Conservation (phyloP, 1,140 invertebrate genomes). For the Rhizoglyphus robini region DNA sequence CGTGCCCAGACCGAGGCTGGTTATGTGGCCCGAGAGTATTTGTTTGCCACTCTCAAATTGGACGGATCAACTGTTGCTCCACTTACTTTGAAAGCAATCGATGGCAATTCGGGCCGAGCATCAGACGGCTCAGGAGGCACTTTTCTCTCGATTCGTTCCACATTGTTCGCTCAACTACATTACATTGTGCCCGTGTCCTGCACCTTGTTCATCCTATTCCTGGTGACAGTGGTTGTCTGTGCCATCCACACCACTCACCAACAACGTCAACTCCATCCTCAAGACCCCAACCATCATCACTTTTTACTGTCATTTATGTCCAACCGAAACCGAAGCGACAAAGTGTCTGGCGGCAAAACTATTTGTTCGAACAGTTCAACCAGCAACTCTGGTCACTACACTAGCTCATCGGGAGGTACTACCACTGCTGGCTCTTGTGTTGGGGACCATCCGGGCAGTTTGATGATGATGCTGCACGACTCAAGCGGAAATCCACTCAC, state of each 20-base stretch:
- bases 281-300: background rate
- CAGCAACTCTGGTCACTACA: background rate
- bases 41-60: slow-evolving; percentile 83
- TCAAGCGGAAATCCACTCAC: too few species aligned
- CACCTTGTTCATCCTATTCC: background rate
- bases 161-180: slow-evolving; percentile 2
- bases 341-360: background rate
- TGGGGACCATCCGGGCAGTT: background rate
- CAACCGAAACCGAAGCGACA: background rate
- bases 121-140: background rate
- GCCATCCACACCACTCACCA: background rate
- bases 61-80: slow-evolving; percentile 43
- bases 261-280: background rate
- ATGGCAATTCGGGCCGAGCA: background rate
- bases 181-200: slow-evolving; percentile 10
- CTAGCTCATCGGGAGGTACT: background rate
- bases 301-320: slow-evolving; percentile 6
- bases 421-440: background rate
- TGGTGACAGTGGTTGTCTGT: slow-evolving; percentile 15
- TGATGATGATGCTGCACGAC: background rate
- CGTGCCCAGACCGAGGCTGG: slow-evolving; percentile 92
- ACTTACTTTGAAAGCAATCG: background rate
- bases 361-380: background rate
- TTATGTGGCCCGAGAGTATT: slow-evolving; percentile 79
- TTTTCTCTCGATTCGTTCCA: background rate